phyloP scores from a whole-genome alignment of 92 coral and sea anemone genomes.

The Zoanthus sansibaricus region DNA sequence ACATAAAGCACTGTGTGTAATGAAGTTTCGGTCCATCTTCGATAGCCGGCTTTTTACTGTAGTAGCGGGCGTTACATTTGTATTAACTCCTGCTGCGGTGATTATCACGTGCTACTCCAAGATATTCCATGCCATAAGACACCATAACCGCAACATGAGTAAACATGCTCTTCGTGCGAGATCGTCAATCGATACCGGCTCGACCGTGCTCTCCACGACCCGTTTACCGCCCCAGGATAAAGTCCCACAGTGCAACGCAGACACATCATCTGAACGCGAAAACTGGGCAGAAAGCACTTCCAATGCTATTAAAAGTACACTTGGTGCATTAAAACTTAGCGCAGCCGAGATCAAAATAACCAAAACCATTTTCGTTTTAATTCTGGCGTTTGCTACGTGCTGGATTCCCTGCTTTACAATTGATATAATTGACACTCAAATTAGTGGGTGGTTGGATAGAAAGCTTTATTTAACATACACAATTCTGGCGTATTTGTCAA shows the following conservation, averaged over 20 bases:
- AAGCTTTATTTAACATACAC: slow-evolving; percentile 75
- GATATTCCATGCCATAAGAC: slow-evolving; percentile 65
- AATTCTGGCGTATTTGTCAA: slow-evolving; percentile 77
- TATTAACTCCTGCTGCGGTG: slow-evolving; percentile 71
- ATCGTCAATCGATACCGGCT: slow-evolving; percentile 26
- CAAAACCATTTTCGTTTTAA: slow-evolving; percentile 73
- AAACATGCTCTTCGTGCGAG: background rate
- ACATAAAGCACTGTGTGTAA: slow-evolving; percentile 77
- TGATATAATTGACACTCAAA: slow-evolving; percentile 72
- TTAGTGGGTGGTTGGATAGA: slow-evolving; percentile 68
- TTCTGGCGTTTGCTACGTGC: slow-evolving; percentile 75
- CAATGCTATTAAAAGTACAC: background rate
- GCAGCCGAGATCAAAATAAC: slow-evolving; percentile 71
- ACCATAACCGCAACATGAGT: slow-evolving; percentile 59
- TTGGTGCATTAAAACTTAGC: slow-evolving; percentile 31
- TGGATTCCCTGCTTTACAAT: slow-evolving; percentile 88
- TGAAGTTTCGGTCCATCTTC: slow-evolving; percentile 26
- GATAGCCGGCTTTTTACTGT: slow-evolving; percentile 66
- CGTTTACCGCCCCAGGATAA: slow-evolving; percentile 10
- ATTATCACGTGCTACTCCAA: slow-evolving; percentile 70
- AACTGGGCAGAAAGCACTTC: background rate
- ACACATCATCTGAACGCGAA: background rate
- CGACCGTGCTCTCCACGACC: slow-evolving; percentile 11
- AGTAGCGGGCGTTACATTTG: slow-evolving; percentile 59
- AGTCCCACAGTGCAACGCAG: background rate